Conservation (phyloP, 1,140 invertebrate species). For the Octopus sinensis region DNA sequence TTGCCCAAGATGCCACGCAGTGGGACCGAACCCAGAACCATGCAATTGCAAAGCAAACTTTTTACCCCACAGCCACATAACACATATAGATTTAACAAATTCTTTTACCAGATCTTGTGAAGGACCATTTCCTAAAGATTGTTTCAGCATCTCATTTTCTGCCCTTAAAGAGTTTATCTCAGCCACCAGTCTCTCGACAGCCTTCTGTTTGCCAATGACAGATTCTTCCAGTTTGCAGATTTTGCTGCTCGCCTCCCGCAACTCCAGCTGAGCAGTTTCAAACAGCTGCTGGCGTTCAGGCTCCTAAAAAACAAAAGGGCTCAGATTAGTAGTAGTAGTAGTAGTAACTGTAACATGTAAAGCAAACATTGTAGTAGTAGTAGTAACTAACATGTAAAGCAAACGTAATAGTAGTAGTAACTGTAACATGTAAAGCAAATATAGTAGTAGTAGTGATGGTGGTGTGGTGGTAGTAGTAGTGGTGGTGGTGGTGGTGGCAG, state of each 20-base stretch:
- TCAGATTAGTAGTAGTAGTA: too few species aligned
- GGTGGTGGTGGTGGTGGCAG: conserved; percentile 19
- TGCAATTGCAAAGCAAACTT: background rate
- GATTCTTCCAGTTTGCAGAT: conserved; percentile 41
- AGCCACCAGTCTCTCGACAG: conserved; percentile 35
- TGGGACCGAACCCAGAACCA: background rate
- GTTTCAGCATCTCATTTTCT: background rate
- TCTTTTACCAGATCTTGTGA: background rate
- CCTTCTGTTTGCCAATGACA: conserved; percentile 38
- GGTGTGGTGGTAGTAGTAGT: conserved; percentile 23
- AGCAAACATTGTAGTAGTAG: too few species aligned
- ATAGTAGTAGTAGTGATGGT: background rate
- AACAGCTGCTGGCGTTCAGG: background rate
- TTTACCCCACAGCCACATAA: background rate
- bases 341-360: too few species aligned
- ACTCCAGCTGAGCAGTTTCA: conserved; percentile 22
- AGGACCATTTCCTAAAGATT: background rate
- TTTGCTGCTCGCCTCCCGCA: conserved; percentile 24
- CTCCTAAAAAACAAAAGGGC: background rate
- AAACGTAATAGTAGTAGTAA: too few species aligned
- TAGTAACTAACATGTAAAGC: too few species aligned
- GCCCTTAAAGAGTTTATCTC: conserved; percentile 28
- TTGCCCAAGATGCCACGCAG: background rate
- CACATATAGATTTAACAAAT: background rate
- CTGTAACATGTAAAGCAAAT: too few species aligned